Base-by-base conservation (phyloP, 2,113 vertebrate species). In the Leiothrix lutea region DNA sequence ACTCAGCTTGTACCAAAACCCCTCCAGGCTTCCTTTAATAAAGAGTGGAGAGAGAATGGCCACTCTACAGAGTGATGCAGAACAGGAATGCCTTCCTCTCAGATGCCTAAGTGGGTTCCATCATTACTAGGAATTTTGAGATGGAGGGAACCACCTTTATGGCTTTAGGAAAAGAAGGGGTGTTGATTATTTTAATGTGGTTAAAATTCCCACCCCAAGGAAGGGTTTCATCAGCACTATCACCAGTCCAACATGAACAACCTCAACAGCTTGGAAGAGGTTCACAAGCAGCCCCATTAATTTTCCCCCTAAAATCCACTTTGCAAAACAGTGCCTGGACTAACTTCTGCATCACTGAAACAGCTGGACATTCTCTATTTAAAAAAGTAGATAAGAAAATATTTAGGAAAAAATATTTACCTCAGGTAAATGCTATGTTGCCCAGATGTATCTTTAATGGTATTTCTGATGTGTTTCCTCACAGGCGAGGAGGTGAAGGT, bases 31-130 rank as follows among this genome's bases (percentile, higher is more conserved):
- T 51, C 44, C 44, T 22, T 42, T 16, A 66, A 23, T 2, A 33
- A 53, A 57, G 29, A 6, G 5, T 8, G 4, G 35, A 60, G 38
- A 62, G 67, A 50, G 26, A 38, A 45, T 0, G 0, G 33, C 6
- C 8, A 5, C 35, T 24, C 38, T 13, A 12, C 1, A 65, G 33
- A 35, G 25, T 5, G 18, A 53, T n/a, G 35, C 35, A 93, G 14
- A 82, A 65, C 64, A 84, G 36, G 8, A 96, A 9, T 29, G 16
- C 31, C 24, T 61, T 31, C 45, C 20, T 50, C 47, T 62, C 35
- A 42, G 54, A 31, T 19, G 12, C 31, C 45, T 4, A 3, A 80
- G 14, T 1, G 0, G 16, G 23, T 77, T 83, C 64, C 66, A 7
- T 4, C 21, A 66, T 15, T 35, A 69, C 23, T 3, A 53, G 28